Base-by-base conservation (phyloP, 2,888 invertebrate species). In the Galerucella pusilla region DNA sequence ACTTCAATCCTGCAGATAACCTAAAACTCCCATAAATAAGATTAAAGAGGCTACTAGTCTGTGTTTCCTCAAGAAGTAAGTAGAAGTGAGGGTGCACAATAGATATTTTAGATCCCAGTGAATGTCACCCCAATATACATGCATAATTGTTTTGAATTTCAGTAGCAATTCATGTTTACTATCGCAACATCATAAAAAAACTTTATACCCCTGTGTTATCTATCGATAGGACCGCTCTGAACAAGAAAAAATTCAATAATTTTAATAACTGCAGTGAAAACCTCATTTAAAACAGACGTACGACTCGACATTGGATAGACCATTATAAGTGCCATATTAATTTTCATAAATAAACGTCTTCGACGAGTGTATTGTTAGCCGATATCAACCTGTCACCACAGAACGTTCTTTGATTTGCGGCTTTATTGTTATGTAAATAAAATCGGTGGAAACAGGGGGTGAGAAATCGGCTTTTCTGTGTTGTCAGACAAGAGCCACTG, bases 401-500 rank as follows among this genome's bases (percentile, higher is more conserved):
- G 60, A 73, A 60, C 59, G 60, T 46, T 69, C 66, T 72, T 66
- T 73, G 75, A 73, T 73, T 75, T 68, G 75, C 65, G 73, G 75
- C 73, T 75, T 75, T 75, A 75, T 75, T 75, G 75, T 75, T 60
- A 75, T 75, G 75, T 75, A 75, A 75, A 75, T 75, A 73, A 69
- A 75, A 73, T 75, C 73, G 69, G 59, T 20, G 70, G 75, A 64
- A 69, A 68, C 71, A 14, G 66, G 73, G 75, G 73, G 75, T 73
- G 66, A 72, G 64, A 73, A 75, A 75, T 75, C 72, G 65, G 75
- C 72, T 75, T 75, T 72, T 49, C 67, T 64, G 59, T 60, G 46
- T 67, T 68, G 63, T 73, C 66, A 61, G 68, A 73, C 73, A 63
- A 67, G n/a, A 68, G 46, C 68, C 42, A 68, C 59, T 60, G 35